Evolutionary conservation across 1,140 invertebrate species (phyloP).

Genomic region (Drosophila kikkawai): DNA sequence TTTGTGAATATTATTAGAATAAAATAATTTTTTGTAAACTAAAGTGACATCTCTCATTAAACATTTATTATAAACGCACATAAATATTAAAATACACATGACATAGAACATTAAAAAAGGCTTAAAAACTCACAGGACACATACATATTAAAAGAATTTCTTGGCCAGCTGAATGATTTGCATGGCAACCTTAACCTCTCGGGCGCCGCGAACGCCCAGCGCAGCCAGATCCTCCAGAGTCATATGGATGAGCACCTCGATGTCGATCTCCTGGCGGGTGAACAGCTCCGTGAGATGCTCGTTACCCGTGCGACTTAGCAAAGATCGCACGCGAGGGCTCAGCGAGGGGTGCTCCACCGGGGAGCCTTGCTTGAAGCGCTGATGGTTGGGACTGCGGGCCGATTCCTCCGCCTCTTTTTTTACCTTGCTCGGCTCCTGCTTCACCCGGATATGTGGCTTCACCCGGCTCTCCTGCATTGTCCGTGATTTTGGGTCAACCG

Average conservation of each 20-base stretch:
- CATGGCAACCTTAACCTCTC: constrained; percentile 54
- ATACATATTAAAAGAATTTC: constrained; percentile 39
- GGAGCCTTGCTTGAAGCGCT: constrained; percentile 52
- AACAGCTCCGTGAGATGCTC: constrained; percentile 59
- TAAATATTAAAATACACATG: constrained; percentile 8
- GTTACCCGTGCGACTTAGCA: constrained; percentile 59
- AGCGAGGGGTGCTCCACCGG: constrained; percentile 56
- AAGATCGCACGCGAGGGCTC: constrained; percentile 58
- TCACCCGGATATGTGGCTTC: constrained; percentile 3
- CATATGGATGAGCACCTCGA: constrained; percentile 62
- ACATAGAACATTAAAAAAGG: constrained; percentile 27
- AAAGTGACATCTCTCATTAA: not conserved
- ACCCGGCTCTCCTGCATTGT: not conserved
- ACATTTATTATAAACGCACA: constrained; percentile 32
- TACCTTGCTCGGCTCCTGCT: not conserved
- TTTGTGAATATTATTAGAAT: too few species aligned
- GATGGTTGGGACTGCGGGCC: not conserved
- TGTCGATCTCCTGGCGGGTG: constrained; percentile 65
- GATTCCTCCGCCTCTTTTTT: not conserved
- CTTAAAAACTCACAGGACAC: not conserved
- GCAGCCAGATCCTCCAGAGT: constrained; percentile 64
- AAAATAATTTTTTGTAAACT: too few species aligned
- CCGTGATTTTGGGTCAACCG: not conserved
- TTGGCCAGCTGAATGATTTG: constrained; percentile 63
- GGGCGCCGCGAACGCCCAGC: constrained; percentile 55